phyloP scores from a whole-genome alignment of 2,888 invertebrate genomes.

The Leucoptera coffeella region DNA sequence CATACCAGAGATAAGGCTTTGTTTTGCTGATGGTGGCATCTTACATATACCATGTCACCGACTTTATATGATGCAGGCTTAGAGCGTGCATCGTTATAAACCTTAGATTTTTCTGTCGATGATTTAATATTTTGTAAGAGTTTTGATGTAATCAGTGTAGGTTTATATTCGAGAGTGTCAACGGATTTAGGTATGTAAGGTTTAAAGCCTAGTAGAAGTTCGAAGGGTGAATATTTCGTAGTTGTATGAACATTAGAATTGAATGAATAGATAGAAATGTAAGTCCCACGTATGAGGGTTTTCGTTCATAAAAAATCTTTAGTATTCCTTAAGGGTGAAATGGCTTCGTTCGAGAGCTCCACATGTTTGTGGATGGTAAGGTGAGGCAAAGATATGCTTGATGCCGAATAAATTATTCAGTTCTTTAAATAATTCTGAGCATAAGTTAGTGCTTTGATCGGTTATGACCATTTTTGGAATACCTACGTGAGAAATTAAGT shows the following conservation, averaged over 20 bases:
- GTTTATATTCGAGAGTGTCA: constrained; percentile 2
- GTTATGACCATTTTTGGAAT: too few relatives aligned
- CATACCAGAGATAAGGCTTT: constrained; percentile 4
- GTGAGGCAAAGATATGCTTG: constrained; percentile 1
- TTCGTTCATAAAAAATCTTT: too few relatives aligned
- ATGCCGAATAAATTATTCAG: constrained; percentile 1
- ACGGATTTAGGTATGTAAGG: constrained; percentile 3
- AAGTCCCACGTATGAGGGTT: too few relatives aligned
- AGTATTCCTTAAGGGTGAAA: too few relatives aligned
- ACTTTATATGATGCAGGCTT: constrained; percentile 3
- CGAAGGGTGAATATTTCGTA: constrained; percentile 1
- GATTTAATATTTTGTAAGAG: constrained; percentile 1
- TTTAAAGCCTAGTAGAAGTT: constrained; percentile 3
- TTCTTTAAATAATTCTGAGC: too few relatives aligned
- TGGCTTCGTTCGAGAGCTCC: constrained; percentile 4
- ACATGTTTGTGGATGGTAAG: constrained; percentile 3
- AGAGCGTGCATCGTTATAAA: constrained; percentile 2
- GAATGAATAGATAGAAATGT: too few relatives aligned
- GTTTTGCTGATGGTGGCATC: constrained; percentile 4
- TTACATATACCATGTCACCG: constrained; percentile 5
- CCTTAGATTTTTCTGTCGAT: constrained; percentile 2
- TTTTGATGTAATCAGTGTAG: constrained; percentile 1
- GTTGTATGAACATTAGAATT: too few relatives aligned
- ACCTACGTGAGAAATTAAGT: too few relatives aligned
- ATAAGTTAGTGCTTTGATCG: too few relatives aligned